Percentiles rank a stretch among this genome's conserved stretches.
These are phyloP conservation scores for Lerema accius DNA, from an alignment of 1,140 invertebrate genomes.

Conservation along the genomic window DNA sequence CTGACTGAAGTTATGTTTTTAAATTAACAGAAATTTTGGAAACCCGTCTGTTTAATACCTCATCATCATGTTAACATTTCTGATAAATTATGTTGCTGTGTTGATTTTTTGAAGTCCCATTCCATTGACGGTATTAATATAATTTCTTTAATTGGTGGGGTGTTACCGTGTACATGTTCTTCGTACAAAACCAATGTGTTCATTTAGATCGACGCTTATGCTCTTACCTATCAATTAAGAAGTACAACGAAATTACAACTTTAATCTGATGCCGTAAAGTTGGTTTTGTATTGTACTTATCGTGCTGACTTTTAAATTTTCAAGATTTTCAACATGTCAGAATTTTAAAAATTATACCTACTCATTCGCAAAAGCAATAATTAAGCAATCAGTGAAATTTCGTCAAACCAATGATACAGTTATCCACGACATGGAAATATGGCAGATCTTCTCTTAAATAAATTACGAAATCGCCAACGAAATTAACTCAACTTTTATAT, in stretches of 20 bases:
- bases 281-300: background rate
- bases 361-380: conserved; percentile 52
- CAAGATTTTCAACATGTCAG: conserved; percentile 41
- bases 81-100: conserved; percentile 5
- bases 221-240: background rate
- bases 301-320: conserved; percentile 4
- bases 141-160: conserved; percentile 14
- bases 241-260: conserved; percentile 4
- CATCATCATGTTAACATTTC: background rate
- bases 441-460: conserved; percentile 48
- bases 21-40: no score
- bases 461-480: conserved; percentile 25
- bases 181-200: conserved; percentile 16
- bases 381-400: conserved; percentile 70
- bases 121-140: background rate
- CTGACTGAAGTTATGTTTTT: no score
- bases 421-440: conserved; percentile 61
- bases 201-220: conserved; percentile 19
- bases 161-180: conserved; percentile 1
- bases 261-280: background rate
- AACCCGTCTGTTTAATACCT: background rate
- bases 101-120: background rate
- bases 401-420: conserved; percentile 73
- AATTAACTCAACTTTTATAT: background rate
- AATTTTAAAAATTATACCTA: conserved; percentile 51